Conservation (phyloP, 2,797 vertebrate species). For the Helicolenus hilgendorfi region DNA sequence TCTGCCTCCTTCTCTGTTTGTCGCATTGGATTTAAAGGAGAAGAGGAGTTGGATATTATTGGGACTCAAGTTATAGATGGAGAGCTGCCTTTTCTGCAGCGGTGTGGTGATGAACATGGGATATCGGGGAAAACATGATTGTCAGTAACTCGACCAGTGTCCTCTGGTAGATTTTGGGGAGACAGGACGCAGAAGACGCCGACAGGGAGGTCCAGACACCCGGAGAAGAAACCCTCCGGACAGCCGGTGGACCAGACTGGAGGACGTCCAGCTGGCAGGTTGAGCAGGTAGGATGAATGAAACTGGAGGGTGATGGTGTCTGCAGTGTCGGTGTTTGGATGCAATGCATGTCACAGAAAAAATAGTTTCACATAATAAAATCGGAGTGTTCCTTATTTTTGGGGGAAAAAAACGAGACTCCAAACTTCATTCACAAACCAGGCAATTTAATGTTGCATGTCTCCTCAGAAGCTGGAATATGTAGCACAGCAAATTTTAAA, state of each 20-base stretch:
- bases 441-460: background rate
- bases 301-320: background rate
- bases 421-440: slow-evolving; percentile 38
- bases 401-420: background rate
- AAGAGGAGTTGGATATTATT: slow-evolving; percentile 35
- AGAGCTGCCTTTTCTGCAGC: background rate
- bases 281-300: slow-evolving; percentile 67
- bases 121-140: background rate
- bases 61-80: background rate
- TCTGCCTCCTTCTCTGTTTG: slow-evolving; percentile 63
- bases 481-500: accelerated
- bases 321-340: background rate
- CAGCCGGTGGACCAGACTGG: slow-evolving; percentile 17
- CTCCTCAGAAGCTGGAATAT: accelerated
- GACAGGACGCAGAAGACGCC: slow-evolving; percentile 4
- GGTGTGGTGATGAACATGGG: background rate
- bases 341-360: background rate
- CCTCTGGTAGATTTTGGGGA: slow-evolving; percentile 15
- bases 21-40: slow-evolving; percentile 81
- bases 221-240: slow-evolving; percentile 4
- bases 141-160: background rate
- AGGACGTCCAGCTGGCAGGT: slow-evolving; percentile 37
- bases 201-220: slow-evolving; percentile 1
- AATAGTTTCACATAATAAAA: background rate
- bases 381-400: background rate